phyloP scores from a whole-genome alignment of 2,888 invertebrate genomes.

The Unio delphinus region DNA sequence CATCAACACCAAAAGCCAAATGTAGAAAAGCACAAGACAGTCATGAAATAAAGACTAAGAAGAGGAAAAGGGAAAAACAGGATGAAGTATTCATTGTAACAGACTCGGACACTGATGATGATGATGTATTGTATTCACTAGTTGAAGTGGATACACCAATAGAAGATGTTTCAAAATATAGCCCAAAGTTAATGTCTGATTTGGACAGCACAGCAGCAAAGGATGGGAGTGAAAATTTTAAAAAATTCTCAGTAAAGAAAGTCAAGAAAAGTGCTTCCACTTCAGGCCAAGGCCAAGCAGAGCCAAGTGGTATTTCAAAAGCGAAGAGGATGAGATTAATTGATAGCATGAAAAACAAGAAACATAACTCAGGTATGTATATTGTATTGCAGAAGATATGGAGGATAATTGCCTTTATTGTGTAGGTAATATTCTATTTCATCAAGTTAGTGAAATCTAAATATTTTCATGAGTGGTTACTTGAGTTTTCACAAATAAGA shows the following conservation, averaged over 20 bases:
- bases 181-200: not conserved
- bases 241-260: slow-evolving; percentile 5
- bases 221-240: slow-evolving; percentile 4
- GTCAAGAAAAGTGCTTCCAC: not conserved
- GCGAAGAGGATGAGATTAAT: slow-evolving; percentile 40
- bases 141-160: slow-evolving; percentile 1
- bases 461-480: no score
- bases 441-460: no score
- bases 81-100: slow-evolving; percentile 9
- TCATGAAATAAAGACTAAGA: slow-evolving; percentile 4
- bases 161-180: not conserved
- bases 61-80: not conserved
- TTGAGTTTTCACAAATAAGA: no score
- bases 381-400: not conserved
- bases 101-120: slow-evolving; percentile 34
- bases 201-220: no score
- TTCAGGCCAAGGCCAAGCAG: no score
- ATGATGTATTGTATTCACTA: slow-evolving; percentile 49
- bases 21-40: not conserved
- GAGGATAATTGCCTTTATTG: no score
- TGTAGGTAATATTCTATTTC: no score
- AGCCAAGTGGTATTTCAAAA: slow-evolving; percentile 5
- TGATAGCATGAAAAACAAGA: slow-evolving; percentile 30
- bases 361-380: slow-evolving; percentile 13
- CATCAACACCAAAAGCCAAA: not conserved